Evolutionary conservation across 1,140 invertebrate genomes (phyloP), one percentile per base, ranked within the genome.

Genomic region (Varroa destructor): DNA sequence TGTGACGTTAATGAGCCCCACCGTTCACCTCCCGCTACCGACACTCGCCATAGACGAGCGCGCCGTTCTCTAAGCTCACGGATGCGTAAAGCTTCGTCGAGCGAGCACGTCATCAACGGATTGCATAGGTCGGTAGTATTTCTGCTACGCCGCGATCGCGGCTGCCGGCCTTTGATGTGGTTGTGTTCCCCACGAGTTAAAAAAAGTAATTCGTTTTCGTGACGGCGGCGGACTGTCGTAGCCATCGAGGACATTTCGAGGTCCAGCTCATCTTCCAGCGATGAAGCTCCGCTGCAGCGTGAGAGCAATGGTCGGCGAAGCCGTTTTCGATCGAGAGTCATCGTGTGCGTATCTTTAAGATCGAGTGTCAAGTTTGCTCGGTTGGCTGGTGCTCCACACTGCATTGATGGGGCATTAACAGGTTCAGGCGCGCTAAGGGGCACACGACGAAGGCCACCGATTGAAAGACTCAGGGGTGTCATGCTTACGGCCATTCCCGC

Each of bases 311-410:
- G 61, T 8, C 46, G 61, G 3, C 61, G 61, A 12, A 12, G 61
- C 37, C 37, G 61, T 14, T 46, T 40, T 36, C 61, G 61, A 14
- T 67, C 61, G 40, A 67, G 36, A 5, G 61, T 67, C 61, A 67
- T 67, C 37, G 61, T 67, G 61, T 67, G 61, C 61, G 61, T 67
- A 36, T 67, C 40, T 46, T 67, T 67, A 5, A 67, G 46, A 40
- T 67, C 61, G 40, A 67, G 61, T 67, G 61, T 43, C 40, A 67
- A 37, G 2, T 67, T 67, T 12, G 61, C 61, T 67, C 61, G 12
- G 46, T 40, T 67, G 40, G 61, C 61, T 5, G 61, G 61, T 67
- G 40, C 40, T 40, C 61, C 40, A 37, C 46, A 43, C 8, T 40
- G 40, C 25, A 25, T 25, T 4, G 61, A 67, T 5, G 46, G 37